Percentiles rank a stretch among this genome's conserved stretches.
Evolutionary conservation across 2,113 vertebrate genomes (phyloP).

Genomic region (Malurus alboscapulatus): DNA sequence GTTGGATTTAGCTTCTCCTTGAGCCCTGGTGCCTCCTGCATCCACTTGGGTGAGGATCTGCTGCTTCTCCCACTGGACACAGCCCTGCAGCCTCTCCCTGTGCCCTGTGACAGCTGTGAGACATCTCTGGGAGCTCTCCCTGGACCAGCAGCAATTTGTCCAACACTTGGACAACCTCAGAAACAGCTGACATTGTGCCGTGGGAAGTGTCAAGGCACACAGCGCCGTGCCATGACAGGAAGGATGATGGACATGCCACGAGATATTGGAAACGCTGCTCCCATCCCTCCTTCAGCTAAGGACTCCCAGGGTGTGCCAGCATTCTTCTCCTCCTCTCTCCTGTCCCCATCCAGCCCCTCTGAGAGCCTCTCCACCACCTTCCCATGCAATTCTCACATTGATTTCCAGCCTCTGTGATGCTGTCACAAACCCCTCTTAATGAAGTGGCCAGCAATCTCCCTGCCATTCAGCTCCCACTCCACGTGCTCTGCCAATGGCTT

Average conservation of each 20-base stretch:
- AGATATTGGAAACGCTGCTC: background rate
- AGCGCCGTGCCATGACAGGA: rapidly evolving
- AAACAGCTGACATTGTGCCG: background rate
- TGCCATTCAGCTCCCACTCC: background rate
- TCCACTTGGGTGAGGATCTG: background rate
- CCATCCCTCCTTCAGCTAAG: background rate
- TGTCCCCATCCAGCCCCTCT: background rate
- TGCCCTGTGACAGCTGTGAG: background rate
- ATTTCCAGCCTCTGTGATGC: background rate
- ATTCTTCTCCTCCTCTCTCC: background rate
- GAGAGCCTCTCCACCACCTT: background rate
- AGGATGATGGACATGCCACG: rapidly evolving
- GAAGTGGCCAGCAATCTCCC: background rate
- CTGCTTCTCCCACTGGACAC: background rate
- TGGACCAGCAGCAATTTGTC: background rate
- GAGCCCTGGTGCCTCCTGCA: background rate
- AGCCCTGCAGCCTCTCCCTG: background rate
- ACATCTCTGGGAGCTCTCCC: background rate
- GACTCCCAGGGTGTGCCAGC: background rate
- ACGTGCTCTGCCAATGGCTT: background rate
- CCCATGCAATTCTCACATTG: background rate
- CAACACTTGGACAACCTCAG: background rate
- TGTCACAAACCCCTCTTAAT: background rate
- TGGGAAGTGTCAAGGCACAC: background rate
- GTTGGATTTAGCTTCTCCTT: background rate